Evolutionary conservation across 1,140 invertebrate species (phyloP).

Genomic region (Ostrea denselamellosa): DNA sequence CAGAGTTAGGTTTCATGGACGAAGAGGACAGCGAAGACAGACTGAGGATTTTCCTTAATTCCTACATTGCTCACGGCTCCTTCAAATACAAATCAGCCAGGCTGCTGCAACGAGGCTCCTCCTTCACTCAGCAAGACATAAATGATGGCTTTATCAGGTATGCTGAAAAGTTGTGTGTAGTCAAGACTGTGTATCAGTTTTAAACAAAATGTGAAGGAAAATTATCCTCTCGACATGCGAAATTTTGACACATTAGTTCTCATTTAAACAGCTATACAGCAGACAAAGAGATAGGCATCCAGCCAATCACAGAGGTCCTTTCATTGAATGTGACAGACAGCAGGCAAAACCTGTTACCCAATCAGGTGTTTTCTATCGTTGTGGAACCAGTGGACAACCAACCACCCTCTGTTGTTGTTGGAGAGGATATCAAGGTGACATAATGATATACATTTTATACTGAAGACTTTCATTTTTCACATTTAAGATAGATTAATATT

Average conservation of each 20-base stretch:
- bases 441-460: not conserved
- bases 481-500: too few species aligned
- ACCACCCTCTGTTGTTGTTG: conserved; percentile 63
- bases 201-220: not conserved
- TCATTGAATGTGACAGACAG: conserved; percentile 73
- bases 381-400: conserved; percentile 72
- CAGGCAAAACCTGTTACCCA: conserved; percentile 67
- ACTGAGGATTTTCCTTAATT: conserved; percentile 60
- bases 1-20: conserved; percentile 66
- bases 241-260: not conserved
- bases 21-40: conserved; percentile 58
- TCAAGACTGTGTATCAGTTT: too few species aligned
- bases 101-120: conserved; percentile 56
- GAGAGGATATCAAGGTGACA: conserved; percentile 19
- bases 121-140: conserved; percentile 70
- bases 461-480: not conserved
- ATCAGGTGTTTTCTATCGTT: conserved; percentile 69
- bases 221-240: not conserved
- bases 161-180: not conserved
- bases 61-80: conserved; percentile 58
- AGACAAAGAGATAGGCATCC: conserved; percentile 69
- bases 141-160: conserved; percentile 68
- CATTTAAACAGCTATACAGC: conserved; percentile 66
- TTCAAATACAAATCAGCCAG: conserved; percentile 48
- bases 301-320: conserved; percentile 68